Evolutionary conservation across 2,797 vertebrate genomes (phyloP).

Genomic region (Alfaro cultratus): DNA sequence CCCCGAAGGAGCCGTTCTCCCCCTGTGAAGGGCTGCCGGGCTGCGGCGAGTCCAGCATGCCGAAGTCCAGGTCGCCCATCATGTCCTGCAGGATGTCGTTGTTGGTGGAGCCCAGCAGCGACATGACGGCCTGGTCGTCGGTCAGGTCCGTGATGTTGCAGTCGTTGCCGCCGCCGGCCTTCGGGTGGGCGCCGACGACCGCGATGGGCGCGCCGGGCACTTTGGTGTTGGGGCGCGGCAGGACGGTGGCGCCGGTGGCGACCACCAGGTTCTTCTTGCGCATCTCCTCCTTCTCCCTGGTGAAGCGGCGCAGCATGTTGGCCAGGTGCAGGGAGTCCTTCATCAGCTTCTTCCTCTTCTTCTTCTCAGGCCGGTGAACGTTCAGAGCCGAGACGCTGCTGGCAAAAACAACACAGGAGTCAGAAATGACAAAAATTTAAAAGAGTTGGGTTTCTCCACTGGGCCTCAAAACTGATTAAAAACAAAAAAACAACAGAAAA

Average conservation of each 20-base stretch:
- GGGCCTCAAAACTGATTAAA: too few species aligned
- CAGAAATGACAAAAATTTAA: neutral
- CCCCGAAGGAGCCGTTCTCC: conserved; percentile 73
- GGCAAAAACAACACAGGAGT: neutral
- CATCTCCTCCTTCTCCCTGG: conserved; percentile 92
- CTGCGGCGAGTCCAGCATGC: conserved; percentile 90
- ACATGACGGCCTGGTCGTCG: conserved; percentile 89
- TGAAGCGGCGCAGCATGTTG: conserved; percentile 96
- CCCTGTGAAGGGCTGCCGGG: conserved; percentile 87
- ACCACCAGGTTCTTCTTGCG: conserved; percentile 81
- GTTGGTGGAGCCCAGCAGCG: conserved; percentile 90
- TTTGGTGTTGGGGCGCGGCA: conserved; percentile 63
- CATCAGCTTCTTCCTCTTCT: conserved; percentile 96
- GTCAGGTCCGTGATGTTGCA: conserved; percentile 72
- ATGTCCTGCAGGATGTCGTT: conserved; percentile 93
- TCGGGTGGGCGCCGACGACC: conserved; percentile 70
- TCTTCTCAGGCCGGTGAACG: conserved; percentile 94
- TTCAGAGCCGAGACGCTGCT: conserved; percentile 89
- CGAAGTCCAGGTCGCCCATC: conserved; percentile 94
- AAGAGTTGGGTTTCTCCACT: too few species aligned
- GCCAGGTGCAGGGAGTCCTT: conserved; percentile 93
- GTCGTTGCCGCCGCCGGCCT: conserved; percentile 66
- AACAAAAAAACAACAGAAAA: too few species aligned
- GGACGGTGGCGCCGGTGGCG: neutral
- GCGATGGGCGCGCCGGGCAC: conserved; percentile 60